Percentiles rank a stretch among this genome's conserved stretches.
Conservation (phyloP, 2,888 invertebrate species). For the Enoplolaimus lenunculus region DNA sequence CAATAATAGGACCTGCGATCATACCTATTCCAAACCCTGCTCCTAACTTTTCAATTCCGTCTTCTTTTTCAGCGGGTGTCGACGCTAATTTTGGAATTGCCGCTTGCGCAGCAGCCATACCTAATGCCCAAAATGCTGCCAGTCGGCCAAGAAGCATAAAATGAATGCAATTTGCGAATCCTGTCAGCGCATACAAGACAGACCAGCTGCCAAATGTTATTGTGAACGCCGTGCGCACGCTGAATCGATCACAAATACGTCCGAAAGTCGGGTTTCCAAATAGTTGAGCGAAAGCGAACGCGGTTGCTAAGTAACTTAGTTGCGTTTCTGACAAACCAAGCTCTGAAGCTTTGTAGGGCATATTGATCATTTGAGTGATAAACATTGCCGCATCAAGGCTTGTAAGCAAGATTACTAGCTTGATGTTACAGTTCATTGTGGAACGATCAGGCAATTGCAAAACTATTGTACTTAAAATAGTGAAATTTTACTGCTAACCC, state of each 20-base stretch:
- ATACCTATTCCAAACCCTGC: background rate
- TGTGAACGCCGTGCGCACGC: background rate
- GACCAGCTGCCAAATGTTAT: background rate
- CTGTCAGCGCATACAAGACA: background rate
- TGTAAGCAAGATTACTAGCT: background rate
- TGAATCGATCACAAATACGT: background rate
- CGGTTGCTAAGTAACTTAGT: background rate
- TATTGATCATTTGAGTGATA: background rate
- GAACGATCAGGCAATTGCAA: too few species aligned
- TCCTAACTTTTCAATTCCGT: background rate
- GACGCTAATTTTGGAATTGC: background rate
- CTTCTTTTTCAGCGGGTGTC: background rate
- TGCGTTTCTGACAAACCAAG: background rate
- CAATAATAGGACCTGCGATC: background rate
- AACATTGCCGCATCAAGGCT: background rate
- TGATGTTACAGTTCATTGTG: background rate
- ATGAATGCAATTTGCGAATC: background rate
- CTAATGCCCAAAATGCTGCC: background rate
- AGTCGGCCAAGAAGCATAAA: background rate
- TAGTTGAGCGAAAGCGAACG: background rate
- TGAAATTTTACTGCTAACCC: too few species aligned
- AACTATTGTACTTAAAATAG: too few species aligned
- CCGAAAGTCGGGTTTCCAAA: background rate
- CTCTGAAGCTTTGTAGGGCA: background rate
- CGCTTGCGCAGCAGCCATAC: background rate